Base-by-base conservation (phyloP, 1,140 invertebrate genomes). In the Plectrocnemia conspersa region DNA sequence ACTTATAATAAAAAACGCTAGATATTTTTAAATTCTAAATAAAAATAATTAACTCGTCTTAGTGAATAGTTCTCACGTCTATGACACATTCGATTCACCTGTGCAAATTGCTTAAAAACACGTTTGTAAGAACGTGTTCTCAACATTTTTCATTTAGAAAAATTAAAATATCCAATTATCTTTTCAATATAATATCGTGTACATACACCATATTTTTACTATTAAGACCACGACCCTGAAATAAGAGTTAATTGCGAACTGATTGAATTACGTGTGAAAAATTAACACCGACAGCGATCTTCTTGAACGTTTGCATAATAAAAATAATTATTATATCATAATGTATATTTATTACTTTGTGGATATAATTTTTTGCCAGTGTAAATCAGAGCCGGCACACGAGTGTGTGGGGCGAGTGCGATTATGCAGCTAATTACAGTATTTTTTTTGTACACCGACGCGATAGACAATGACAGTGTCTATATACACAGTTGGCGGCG, bases 401-500 rank as follows among this genome's bases (percentile, higher is more conserved):
- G 27, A 7, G n/a, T 29, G 6, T 6, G 27, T 7, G 6, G 27
- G 6, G n/a, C 27, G 6, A n/a, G 6, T 29, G 27, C n/a, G 35
- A 38, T 38, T 38, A 16, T 16, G 7, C 10, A 7, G 35, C 15
- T 38, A 38, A 38, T 38, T 38, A 38, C 35, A 38, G 35, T n/a
- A n/a, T 9, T 38, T 38, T 38, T 38, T 50, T 36, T n/a, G 29
- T 47, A 47, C 5, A 2, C 32, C 13, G 22, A 33, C 18, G 47
- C 27, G 47, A 50, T 50, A 50, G 47, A 50, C 47, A 50, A 50
- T 50, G 47, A 50, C 47, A 50, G 47, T 50, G 47, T 50, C 29
- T 47, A 23, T 27, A n/a, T n/a, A n/a, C n/a, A n/a, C n/a, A 47
- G 42, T 45, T 32, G 27, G 44, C 27, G 44, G 44, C 46, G 47